Evolutionary conservation across 2,797 vertebrate genomes (phyloP).

Genomic region (Myiothlypis chrysogaster): DNA sequence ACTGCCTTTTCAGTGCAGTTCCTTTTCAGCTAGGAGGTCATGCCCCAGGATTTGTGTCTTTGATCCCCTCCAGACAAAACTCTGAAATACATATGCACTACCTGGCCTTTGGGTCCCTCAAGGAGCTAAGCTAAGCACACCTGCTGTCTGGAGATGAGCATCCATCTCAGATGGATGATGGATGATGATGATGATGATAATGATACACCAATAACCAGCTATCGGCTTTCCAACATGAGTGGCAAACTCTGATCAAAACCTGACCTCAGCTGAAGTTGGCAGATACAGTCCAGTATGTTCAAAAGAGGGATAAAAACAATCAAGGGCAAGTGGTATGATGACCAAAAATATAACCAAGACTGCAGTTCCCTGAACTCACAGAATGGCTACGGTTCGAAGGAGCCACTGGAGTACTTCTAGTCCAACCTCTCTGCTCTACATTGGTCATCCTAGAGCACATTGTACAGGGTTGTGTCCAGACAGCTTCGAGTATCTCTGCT

Average conservation of each 20-base stretch:
- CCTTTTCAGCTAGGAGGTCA: background rate
- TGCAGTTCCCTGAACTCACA: background rate
- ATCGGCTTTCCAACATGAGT: background rate
- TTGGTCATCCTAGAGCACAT: background rate
- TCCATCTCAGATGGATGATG: too few species aligned
- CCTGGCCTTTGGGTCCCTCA: background rate
- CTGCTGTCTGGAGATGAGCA: background rate
- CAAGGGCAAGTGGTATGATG: background rate
- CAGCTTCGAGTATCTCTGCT: background rate
- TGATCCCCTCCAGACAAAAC: background rate
- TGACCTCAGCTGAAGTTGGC: background rate
- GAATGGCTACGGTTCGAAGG: fast-evolving
- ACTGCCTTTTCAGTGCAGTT: background rate
- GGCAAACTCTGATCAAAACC: background rate
- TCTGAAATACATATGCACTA: background rate
- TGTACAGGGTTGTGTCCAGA: background rate
- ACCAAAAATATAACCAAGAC: background rate
- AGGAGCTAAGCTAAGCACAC: background rate
- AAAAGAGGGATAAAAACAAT: background rate
- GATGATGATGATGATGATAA: background rate
- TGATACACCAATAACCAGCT: background rate
- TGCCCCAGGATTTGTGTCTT: background rate
- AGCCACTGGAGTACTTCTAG: background rate
- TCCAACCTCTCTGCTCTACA: background rate
- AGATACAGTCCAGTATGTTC: background rate